These are phyloP conservation scores for Ips nitidus DNA, from an alignment of 1,140 invertebrate species.

Conservation along the genomic window DNA sequence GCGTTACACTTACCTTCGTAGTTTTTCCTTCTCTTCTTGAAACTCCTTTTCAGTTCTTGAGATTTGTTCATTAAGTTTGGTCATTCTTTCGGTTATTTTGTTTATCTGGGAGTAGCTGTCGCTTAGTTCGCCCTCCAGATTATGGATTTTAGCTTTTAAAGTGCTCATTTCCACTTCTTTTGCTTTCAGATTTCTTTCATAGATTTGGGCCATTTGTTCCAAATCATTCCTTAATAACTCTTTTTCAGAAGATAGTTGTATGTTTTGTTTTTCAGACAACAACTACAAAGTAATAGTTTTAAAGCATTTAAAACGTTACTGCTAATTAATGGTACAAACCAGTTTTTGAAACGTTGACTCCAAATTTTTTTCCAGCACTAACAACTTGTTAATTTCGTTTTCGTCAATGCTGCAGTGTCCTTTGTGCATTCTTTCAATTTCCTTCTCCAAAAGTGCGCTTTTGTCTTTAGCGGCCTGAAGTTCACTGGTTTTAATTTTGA, in stretches of 20 bases:
- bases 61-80: slow-evolving; percentile 38
- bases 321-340: slow-evolving; percentile 29
- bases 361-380: slow-evolving; percentile 47
- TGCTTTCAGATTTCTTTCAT: slow-evolving; percentile 49
- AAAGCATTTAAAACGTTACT: background rate
- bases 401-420: slow-evolving; percentile 35
- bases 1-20: slow-evolving; percentile 30
- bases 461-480: slow-evolving; percentile 39
- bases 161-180: slow-evolving; percentile 48
- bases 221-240: slow-evolving; percentile 50
- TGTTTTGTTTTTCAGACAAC: slow-evolving; percentile 49
- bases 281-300: slow-evolving; percentile 14
- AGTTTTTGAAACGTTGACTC: slow-evolving; percentile 49
- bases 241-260: slow-evolving; percentile 49
- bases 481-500: slow-evolving; percentile 39
- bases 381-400: slow-evolving; percentile 41
- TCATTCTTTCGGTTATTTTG: slow-evolving; percentile 35
- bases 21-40: slow-evolving; percentile 36
- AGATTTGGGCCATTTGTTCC: slow-evolving; percentile 49
- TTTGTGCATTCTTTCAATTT: slow-evolving; percentile 40
- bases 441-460: slow-evolving; percentile 40
- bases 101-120: slow-evolving; percentile 37
- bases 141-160: slow-evolving; percentile 45
- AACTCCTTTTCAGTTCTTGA: slow-evolving; percentile 34
- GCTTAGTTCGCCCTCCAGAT: slow-evolving; percentile 44